Conservation (phyloP, 2,888 invertebrate species). For the Drosophila picticornis region DNA sequence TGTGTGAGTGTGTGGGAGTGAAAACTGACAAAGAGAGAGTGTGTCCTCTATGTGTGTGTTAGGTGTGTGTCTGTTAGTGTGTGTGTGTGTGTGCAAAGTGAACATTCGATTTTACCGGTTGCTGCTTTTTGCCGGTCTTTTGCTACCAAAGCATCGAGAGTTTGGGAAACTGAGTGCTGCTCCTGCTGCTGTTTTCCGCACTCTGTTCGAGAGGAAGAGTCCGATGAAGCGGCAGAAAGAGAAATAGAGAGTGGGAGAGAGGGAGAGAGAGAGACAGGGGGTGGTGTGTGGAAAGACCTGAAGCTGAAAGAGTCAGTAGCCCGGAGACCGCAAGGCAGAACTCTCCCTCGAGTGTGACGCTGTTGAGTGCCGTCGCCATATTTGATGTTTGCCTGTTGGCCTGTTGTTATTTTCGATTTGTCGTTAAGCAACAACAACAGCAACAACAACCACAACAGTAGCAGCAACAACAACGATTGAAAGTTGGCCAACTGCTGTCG, state of each 20-base stretch:
- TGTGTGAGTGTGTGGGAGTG: slow-evolving; percentile 50
- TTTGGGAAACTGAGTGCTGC: slow-evolving; percentile 30
- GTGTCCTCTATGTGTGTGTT: background rate
- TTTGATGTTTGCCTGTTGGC: slow-evolving; percentile 74
- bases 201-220: background rate
- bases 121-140: slow-evolving; percentile 79
- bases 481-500: slow-evolving; percentile 71
- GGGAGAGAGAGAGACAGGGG: background rate
- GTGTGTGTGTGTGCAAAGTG: slow-evolving; percentile 62
- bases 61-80: slow-evolving; percentile 23
- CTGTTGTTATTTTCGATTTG: slow-evolving; percentile 70
- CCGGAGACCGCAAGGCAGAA: background rate
- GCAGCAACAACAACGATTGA: slow-evolving; percentile 15
- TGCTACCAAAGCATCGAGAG: slow-evolving; percentile 38
- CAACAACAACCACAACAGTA: slow-evolving; percentile 19
- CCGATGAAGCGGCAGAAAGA: background rate
- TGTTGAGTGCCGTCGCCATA: slow-evolving; percentile 59
- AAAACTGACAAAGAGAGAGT: slow-evolving; percentile 27
- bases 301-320: slow-evolving; percentile 7
- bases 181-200: slow-evolving; percentile 54
- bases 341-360: slow-evolving; percentile 49
- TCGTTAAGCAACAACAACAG: slow-evolving; percentile 45
- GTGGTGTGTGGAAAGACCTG: slow-evolving; percentile 21
- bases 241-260: background rate
- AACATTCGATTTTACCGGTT: slow-evolving; percentile 82